Conservation (phyloP, 2,797 vertebrate genomes). For the Merluccius polli region DNA sequence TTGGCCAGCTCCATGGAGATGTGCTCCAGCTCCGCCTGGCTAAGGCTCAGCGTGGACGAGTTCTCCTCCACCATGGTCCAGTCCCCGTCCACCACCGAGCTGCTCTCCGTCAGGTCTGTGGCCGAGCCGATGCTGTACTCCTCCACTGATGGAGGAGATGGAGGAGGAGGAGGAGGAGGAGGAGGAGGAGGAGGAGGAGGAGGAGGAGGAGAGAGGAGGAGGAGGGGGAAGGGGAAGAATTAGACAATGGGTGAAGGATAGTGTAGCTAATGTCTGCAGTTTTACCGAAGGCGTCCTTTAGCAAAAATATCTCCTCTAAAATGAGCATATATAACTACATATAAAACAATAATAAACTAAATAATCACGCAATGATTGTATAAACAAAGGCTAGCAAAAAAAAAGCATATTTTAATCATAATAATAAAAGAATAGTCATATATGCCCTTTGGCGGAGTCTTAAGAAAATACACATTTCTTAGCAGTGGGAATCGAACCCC, state of each 20-base stretch:
- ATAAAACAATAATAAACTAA: too few relatives aligned
- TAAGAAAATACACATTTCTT: not conserved
- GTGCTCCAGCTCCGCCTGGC: slow-evolving; percentile 93
- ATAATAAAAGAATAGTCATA: too few relatives aligned
- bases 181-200: not conserved
- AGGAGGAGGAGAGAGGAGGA: not conserved
- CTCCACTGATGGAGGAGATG: slow-evolving; percentile 72
- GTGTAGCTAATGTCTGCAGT: too few relatives aligned
- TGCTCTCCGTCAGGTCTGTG: slow-evolving; percentile 96
- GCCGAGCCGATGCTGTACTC: slow-evolving; percentile 98
- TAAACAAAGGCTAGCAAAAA: too few relatives aligned
- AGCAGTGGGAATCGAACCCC: not conserved
- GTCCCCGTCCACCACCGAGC: slow-evolving; percentile 95
- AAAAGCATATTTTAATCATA: too few relatives aligned
- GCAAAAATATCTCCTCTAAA: too few relatives aligned
- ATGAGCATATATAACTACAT: too few relatives aligned
- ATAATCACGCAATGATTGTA: too few relatives aligned
- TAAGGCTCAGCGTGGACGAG: slow-evolving; percentile 87
- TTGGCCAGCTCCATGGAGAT: slow-evolving; percentile 96
- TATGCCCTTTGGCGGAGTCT: too few relatives aligned
- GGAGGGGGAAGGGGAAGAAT: too few relatives aligned
- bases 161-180: not conserved
- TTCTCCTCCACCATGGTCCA: slow-evolving; percentile 98
- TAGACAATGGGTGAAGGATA: too few relatives aligned
- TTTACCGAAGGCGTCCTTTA: too few relatives aligned